Evolutionary conservation across 2,113 vertebrate species (phyloP), one percentile per base, ranked within the genome.

Genomic region (Baryphthengus martii): DNA sequence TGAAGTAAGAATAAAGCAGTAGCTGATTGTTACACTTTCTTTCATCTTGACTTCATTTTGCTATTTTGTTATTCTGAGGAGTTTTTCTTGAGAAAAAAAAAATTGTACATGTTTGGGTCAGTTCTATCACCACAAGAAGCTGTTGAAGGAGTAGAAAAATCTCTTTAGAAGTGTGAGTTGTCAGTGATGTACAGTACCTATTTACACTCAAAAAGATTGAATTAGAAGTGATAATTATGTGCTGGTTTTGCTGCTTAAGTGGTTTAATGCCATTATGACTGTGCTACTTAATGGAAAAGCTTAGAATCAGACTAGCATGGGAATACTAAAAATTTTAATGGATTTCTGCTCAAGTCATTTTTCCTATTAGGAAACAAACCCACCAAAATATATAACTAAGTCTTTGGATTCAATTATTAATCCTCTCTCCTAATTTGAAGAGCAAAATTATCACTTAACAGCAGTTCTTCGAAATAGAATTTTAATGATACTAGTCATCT

Each of bases 181-280:
- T 89, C 88, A 93, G 44, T 85, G 84, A 95, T 67, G 58, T 91
- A 82, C 89, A 90, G 87, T 73, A 90, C 85, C 80, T 75, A 91
- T 84, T 95, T 55, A 42, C 58, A 85, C 3, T 20, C 53, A 53
- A 52, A 85, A 89, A 93, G 66, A 88, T 53, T 95, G 87, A 94
- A 96, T 95, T 97, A 65, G 85, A 95, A 95, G 84, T 83, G 89
- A 95, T 92, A 92, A 95, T 96, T 90, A 93, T 80, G 77, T 83
- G 84, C 93, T 95, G 62, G 0, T 96, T 96, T 95, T 96, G 89
- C 92, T 96, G 93, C 86, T 91, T 87, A 93, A 92, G 77, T 95
- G 83, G 45, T 90, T 92, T 93, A 93, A 95, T 95, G 80, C 50
- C 94, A 89, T 95, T 96, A 94, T 85, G 84, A 67, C 42, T 94